Evolutionary conservation across 2,113 vertebrate species (phyloP).

Genomic region (Apodemus sylvaticus): DNA sequence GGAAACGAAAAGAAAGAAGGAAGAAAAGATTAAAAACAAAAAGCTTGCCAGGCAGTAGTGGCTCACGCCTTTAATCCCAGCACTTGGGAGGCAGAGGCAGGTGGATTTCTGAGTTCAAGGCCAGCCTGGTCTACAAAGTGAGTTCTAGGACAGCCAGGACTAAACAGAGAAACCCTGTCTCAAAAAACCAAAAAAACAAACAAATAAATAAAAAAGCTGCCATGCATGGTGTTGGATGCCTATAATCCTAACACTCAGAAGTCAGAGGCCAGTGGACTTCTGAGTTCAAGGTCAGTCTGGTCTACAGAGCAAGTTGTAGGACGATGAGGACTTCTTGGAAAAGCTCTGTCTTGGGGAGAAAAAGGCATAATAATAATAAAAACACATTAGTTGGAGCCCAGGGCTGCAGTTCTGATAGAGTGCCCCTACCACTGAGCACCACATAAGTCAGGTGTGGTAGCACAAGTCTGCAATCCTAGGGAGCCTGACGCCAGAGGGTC

Average conservation of each 20-base stretch:
- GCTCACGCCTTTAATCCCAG: too few species aligned
- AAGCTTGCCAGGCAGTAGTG: too few species aligned
- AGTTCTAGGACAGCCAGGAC: too few species aligned
- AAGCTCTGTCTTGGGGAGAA: neutral
- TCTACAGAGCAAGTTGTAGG: neutral
- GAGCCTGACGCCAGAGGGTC: neutral
- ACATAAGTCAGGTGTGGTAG: neutral
- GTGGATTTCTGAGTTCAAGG: too few species aligned
- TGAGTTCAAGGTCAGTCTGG: neutral
- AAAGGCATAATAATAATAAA: neutral
- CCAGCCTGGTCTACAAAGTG: too few species aligned
- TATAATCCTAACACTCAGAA: neutral
- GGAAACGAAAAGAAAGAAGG: too few species aligned
- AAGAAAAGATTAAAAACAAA: too few species aligned
- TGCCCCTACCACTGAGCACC: too few species aligned
- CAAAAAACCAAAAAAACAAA: too few species aligned
- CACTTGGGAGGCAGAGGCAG: too few species aligned
- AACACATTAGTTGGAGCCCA: neutral
- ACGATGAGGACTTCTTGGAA: neutral
- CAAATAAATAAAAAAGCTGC: neutral
- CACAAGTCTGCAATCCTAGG: neutral
- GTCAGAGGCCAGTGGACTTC: neutral
- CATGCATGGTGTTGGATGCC: accelerated
- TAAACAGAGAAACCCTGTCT: too few species aligned
- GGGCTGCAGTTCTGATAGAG: neutral